A percentile compares a stretch with the other conserved stretches of the same genome.
Conservation (phyloP, 2,888 invertebrate species). For the Platycheirus rosarum region DNA sequence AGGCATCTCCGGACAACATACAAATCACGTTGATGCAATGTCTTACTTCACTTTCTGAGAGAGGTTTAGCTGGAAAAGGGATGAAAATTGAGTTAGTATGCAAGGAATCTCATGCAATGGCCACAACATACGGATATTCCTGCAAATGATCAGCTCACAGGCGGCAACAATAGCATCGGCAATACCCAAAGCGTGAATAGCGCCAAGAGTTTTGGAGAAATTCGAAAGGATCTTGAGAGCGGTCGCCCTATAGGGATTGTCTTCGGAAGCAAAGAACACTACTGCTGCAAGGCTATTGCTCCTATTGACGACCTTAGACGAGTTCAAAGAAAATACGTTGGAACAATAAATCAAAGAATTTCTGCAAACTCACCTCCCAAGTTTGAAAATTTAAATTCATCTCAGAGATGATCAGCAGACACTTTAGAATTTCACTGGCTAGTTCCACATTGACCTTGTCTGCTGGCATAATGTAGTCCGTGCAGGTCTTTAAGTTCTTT, state of each 20-base stretch:
- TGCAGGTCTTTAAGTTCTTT: conserved; percentile 77
- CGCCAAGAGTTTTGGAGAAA: conserved; percentile 79
- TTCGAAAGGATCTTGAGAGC: conserved; percentile 81
- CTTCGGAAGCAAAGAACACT: conserved; percentile 79
- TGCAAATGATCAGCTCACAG: conserved; percentile 79
- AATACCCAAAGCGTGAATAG: conserved; percentile 79
- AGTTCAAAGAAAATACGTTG: neutral
- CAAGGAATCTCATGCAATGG: neutral
- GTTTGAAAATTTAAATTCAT: conserved; percentile 77
- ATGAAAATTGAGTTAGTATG: too few relatives aligned
- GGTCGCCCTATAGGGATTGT: conserved; percentile 78
- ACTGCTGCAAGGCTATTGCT: conserved; percentile 78
- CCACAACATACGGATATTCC: conserved; percentile 76
- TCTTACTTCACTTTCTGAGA: conserved; percentile 79
- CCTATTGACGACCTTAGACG: conserved; percentile 36
- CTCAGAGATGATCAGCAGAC: conserved; percentile 79
- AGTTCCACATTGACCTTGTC: conserved; percentile 78
- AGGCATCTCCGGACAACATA: conserved; percentile 81
- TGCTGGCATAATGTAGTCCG: conserved; percentile 79
- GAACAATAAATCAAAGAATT: too few relatives aligned
- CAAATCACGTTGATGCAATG: conserved; percentile 81
- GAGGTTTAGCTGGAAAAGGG: conserved; percentile 70
- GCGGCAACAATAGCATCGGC: conserved; percentile 81
- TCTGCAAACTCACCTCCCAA: conserved; percentile 78
- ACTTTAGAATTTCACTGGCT: conserved; percentile 80